A percentile compares a stretch with the other conserved stretches of the same genome.
Conservation (phyloP, 1,140 invertebrate species). For the Nasonia vitripennis region DNA sequence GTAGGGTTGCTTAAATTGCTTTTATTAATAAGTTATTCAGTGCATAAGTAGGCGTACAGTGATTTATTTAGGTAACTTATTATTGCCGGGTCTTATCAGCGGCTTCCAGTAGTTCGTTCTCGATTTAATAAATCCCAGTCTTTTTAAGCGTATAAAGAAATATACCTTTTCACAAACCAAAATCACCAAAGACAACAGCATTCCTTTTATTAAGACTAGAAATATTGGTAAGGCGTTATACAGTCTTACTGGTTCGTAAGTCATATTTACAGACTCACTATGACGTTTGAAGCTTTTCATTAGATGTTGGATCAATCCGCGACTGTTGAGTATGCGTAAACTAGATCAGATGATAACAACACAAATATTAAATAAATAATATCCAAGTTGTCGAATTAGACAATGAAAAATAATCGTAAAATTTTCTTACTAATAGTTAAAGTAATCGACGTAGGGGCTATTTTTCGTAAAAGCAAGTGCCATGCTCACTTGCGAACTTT, state of each 20-base stretch:
- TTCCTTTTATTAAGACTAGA: conserved; percentile 12
- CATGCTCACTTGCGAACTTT: not conserved
- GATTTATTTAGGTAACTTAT: too few species aligned
- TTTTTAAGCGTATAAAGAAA: not conserved
- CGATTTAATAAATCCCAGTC: not conserved
- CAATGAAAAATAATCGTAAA: too few species aligned
- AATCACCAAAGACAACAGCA: not conserved
- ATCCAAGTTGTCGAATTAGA: too few species aligned
- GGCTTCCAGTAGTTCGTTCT: conserved; percentile 28
- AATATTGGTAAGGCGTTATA: not conserved
- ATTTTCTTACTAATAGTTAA: conserved; percentile 46
- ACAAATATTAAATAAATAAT: too few species aligned
- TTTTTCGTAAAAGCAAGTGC: conserved; percentile 41
- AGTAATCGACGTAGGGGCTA: conserved; percentile 44
- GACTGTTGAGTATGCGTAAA: too few species aligned
- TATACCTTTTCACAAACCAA: conserved; percentile 32
- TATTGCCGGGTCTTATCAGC: not conserved
- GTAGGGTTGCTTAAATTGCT: too few species aligned
- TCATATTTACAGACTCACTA: not conserved
- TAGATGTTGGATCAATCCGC: too few species aligned
- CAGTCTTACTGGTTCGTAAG: conserved; percentile 13
- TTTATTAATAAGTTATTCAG: too few species aligned
- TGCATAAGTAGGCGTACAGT: too few species aligned
- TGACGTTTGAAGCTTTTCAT: too few species aligned
- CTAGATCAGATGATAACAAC: too few species aligned